Base-by-base conservation (phyloP, 2,113 vertebrate genomes). In the Salvelinus alpinus region DNA sequence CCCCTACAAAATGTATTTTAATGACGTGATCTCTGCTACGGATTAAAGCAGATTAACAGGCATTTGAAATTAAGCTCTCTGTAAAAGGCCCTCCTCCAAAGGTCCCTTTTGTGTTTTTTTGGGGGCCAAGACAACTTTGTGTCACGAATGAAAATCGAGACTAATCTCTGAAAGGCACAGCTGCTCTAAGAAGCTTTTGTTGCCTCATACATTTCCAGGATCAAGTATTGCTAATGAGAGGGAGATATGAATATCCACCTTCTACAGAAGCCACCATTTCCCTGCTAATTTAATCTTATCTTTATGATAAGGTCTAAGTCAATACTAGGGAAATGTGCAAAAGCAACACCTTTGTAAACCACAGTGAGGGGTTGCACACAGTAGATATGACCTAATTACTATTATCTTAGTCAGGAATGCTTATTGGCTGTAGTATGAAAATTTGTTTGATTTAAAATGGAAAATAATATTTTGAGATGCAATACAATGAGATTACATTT, bases 21-120 rank as follows among this genome's bases (percentile, higher is more conserved):
- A 57, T 57, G 4, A 20, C 1, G 54, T 20, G 5, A 20, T 57
- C 18, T 69, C 74, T 31, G 60, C 8, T 22, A 22, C 20, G 70
- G 64, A 80, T 68, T 76, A 73, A 76, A 80, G 8, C 16, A 68
- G 69, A 72, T 80, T 77, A 74, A 27, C 16, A 11, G 51, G 66
- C 18, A 71, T 74, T 71, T 81, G 54, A 66, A 71, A 70, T 31
- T 29, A 70, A 74, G 29, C 38, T 22, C 27, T 65, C 48, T 72
- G 14, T 72, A 29, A 38, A 67, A 72, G 20, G 54, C 70, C 31
- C 34, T 31, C 38, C 24, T 69, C 74, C 74, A 75, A 59, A 29
- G 74, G 16, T 12, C 62, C n/a, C 22, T 48, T 70, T 75, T 64
- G 65, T 51, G 7, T 14, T 57, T 14, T 27, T 24, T 64, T 44